Percentiles rank a stretch among this genome's conserved stretches.
phyloP scores from a whole-genome alignment of 2,888 invertebrate species.

The Julus scandinavius region DNA sequence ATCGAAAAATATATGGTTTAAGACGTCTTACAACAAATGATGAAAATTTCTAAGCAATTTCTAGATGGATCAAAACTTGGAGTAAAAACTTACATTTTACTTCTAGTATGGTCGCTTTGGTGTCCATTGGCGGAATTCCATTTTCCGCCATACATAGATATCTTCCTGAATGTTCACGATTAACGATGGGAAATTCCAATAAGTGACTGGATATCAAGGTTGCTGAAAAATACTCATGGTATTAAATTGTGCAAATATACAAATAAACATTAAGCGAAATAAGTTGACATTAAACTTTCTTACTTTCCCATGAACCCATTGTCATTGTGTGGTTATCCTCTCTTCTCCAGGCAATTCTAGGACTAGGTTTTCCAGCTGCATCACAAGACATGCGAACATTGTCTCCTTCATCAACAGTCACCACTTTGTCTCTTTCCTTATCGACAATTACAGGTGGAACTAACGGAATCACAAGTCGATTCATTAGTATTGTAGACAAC shows the following conservation, averaged over 20 bases:
- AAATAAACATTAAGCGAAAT: neutral
- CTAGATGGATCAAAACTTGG: no score
- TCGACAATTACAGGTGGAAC: slow-evolving; percentile 54
- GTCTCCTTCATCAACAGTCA: slow-evolving; percentile 82
- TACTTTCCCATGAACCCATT: slow-evolving; percentile 71
- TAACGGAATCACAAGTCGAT: neutral
- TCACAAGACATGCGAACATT: slow-evolving; percentile 84
- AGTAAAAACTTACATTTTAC: slow-evolving; percentile 82
- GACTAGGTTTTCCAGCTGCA: slow-evolving; percentile 80
- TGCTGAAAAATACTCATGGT: slow-evolving; percentile 66
- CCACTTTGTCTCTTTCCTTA: slow-evolving; percentile 64
- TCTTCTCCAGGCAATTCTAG: slow-evolving; percentile 81
- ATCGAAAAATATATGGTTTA: neutral
- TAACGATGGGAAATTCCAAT: slow-evolving; percentile 81
- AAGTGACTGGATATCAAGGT: slow-evolving; percentile 79
- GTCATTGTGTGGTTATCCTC: slow-evolving; percentile 73
- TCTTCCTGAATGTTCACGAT: slow-evolving; percentile 79
- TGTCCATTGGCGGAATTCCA: slow-evolving; percentile 84
- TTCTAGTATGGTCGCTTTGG: slow-evolving; percentile 83
- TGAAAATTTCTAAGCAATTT: neutral
- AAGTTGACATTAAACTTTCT: slow-evolving; percentile 59
- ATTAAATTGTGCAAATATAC: slow-evolving; percentile 25
- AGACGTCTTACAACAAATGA: neutral
- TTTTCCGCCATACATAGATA: slow-evolving; percentile 85
- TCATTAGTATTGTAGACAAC: neutral